These are phyloP conservation scores for Sorex maritimensis DNA, from an alignment of 2,797 vertebrate species.

Conservation along the genomic window DNA sequence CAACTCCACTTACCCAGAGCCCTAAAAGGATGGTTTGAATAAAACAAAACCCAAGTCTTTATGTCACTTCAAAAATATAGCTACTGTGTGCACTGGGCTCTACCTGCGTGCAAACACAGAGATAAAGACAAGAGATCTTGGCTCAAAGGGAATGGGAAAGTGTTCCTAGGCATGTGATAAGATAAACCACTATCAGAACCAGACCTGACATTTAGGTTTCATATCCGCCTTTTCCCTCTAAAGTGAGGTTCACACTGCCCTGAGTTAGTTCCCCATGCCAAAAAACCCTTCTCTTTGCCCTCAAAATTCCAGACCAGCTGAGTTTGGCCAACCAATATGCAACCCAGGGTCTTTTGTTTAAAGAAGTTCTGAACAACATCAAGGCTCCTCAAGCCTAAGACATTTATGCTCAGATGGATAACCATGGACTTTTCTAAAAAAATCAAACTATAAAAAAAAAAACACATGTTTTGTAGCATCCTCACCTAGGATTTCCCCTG, in stretches of 20 bases:
- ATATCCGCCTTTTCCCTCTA: slow-evolving; percentile 69
- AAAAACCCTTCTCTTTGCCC: slow-evolving; percentile 53
- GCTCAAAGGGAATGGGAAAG: slow-evolving; percentile 56
- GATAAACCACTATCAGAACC: slow-evolving; percentile 70
- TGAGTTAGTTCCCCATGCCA: background rate
- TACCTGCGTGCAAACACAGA: slow-evolving; percentile 69
- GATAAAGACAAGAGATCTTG: slow-evolving; percentile 7
- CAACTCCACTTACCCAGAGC: background rate
- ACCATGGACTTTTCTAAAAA: background rate
- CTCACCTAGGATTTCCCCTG: too few species aligned
- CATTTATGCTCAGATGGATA: slow-evolving; percentile 29
- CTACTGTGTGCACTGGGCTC: background rate
- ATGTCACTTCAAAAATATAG: slow-evolving; percentile 52
- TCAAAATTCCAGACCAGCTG: slow-evolving; percentile 49
- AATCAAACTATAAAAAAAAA: background rate
- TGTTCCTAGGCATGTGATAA: slow-evolving; percentile 44
- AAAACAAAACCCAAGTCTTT: slow-evolving; percentile 13
- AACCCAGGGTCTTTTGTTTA: background rate
- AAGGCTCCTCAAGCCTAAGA: background rate
- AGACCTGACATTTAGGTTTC: slow-evolving; percentile 63
- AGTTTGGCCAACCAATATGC: background rate
- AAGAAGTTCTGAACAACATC: background rate
- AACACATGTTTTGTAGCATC: too few species aligned
- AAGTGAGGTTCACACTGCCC: slow-evolving; percentile 48
- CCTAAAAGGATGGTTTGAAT: background rate